Base-by-base conservation (phyloP, 2,888 invertebrate genomes). In the Tethea ocularis region DNA sequence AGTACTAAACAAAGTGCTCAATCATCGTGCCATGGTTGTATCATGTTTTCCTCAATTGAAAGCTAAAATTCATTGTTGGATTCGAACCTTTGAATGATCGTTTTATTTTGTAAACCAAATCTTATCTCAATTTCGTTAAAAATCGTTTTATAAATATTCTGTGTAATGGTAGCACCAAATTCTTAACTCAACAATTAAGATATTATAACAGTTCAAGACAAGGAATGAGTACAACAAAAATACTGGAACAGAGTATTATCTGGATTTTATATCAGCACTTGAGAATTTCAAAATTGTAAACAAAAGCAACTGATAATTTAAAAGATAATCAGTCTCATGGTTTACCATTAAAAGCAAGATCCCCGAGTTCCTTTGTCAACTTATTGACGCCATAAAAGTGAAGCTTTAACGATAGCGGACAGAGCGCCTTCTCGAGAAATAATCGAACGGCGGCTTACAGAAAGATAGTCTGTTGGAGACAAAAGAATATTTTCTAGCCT, bases 401-500 rank as follows among this genome's bases (percentile, higher is more conserved):
- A 65, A 67, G 62, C 54, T 54, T 64, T 63, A 65, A 68, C 69
- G 81, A 77, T 74, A 72, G 73, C 69, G 70, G 66, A 52, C 72
- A 69, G 66, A 61, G 60, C 58, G 56, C 59, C 69, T 70, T 72
- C 68, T 67, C n/a, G 33, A 52, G 51, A 53, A 81, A 87, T 87
- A 87, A 89, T 91, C 89, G 88, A 89, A 88, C 83, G 83, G 70
- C 73, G 72, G 72, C 85, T 82, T 84, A 86, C 79, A 83, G 82
- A 75, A 80, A 83, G 87, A 87, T 88, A 87, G 84, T 78, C 86
- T 78, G 82, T 68, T 75, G 69, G 69, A 87, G 83, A 92, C 91
- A 92, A 92, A 89, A 88, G 88, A 86, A 88, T 88, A 89, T 90
- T 92, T 89, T 90, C 91, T 90, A 87, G 89, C 80, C 88, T 91